Evolutionary conservation across 92 coral and sea anemone genomes (phyloP).

Genomic region (Porites evermanni): DNA sequence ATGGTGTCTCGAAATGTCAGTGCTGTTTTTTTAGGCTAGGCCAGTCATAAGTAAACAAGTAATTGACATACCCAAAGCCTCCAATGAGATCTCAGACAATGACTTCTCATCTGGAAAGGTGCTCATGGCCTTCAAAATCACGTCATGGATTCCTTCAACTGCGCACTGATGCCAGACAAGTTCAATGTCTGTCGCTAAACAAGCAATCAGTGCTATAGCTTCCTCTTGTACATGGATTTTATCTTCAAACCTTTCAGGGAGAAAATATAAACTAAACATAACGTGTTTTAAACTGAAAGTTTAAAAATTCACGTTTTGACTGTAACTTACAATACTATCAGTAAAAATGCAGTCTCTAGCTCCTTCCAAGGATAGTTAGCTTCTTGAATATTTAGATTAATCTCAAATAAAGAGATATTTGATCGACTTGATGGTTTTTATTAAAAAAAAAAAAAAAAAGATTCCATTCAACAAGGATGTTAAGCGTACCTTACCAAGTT

Average conservation of each 20-base stretch:
- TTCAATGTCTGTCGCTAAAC: constrained; percentile 83
- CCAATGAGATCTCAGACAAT: constrained; percentile 87
- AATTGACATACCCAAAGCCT: constrained; percentile 73
- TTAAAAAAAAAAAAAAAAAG: too few relatives aligned
- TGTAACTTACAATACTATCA: not conserved
- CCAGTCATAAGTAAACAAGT: too few relatives aligned
- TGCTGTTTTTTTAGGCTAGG: too few relatives aligned
- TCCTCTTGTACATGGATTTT: constrained; percentile 75
- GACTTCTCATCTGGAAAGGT: constrained; percentile 39
- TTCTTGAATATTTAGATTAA: too few relatives aligned
- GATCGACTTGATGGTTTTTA: too few relatives aligned
- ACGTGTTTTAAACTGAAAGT: not conserved
- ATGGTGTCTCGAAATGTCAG: too few relatives aligned
- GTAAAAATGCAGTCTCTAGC: not conserved
- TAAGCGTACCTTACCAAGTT: too few relatives aligned
- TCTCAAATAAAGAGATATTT: too few relatives aligned
- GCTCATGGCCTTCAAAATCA: constrained; percentile 66
- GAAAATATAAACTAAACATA: not conserved
- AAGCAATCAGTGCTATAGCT: constrained; percentile 86
- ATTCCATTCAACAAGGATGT: too few relatives aligned
- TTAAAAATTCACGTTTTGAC: not conserved
- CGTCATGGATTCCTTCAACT: constrained; percentile 70
- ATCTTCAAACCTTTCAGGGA: constrained; percentile 37
- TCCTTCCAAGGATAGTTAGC: too few relatives aligned
- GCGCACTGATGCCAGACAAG: constrained; percentile 89